These are phyloP conservation scores for Stenopsyche tienmushanensis DNA, from an alignment of 1,140 invertebrate species.

Conservation along the genomic window DNA sequence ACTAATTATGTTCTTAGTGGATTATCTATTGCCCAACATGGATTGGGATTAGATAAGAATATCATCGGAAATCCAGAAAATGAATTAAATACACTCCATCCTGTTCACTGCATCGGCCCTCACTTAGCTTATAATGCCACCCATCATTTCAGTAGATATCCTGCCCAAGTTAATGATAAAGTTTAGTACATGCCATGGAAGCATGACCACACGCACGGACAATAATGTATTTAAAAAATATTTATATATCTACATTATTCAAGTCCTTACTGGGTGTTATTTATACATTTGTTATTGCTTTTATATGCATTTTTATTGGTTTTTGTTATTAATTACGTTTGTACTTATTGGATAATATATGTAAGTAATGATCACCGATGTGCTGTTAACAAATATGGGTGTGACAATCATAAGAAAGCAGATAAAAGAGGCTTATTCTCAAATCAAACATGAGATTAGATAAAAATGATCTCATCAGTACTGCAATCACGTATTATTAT, in stretches of 20 bases:
- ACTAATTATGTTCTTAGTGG: slow-evolving; percentile 96
- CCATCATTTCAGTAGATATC: slow-evolving; percentile 52
- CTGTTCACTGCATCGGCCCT: slow-evolving; percentile 53
- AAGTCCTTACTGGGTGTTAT: too few species aligned
- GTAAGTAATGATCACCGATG: too few species aligned
- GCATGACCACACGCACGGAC: background rate
- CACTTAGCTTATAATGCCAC: slow-evolving; percentile 53
- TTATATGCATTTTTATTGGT: too few species aligned
- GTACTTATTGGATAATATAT: too few species aligned
- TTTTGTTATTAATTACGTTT: too few species aligned
- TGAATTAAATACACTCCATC: slow-evolving; percentile 52
- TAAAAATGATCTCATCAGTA: too few species aligned
- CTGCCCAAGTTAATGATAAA: slow-evolving; percentile 48
- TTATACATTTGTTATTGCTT: too few species aligned
- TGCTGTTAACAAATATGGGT: too few species aligned
- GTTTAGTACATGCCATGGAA: background rate
- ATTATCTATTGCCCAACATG: slow-evolving; percentile 91
- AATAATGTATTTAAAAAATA: background rate
- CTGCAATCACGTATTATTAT: too few species aligned
- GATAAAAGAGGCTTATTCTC: too few species aligned
- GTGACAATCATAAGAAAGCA: too few species aligned
- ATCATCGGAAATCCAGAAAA: slow-evolving; percentile 49
- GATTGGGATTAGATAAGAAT: slow-evolving; percentile 55
- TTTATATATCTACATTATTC: background rate
- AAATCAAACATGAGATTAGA: too few species aligned